Evolutionary conservation across 2,797 vertebrate genomes (phyloP).

Genomic region (Pseudochirops cupreus): DNA sequence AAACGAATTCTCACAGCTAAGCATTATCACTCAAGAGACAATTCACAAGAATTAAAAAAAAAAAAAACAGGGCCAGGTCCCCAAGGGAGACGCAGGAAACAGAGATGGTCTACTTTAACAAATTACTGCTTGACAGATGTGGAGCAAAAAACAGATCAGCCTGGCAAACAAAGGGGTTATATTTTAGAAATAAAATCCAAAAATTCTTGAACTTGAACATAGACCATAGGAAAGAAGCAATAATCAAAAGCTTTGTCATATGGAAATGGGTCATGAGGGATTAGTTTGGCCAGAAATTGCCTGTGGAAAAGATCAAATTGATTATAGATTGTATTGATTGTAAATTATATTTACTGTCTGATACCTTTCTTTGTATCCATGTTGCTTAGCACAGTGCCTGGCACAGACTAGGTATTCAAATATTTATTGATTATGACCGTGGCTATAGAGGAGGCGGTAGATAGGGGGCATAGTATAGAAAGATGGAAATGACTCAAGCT

Average conservation of each 20-base stretch:
- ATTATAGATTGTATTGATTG: not conserved
- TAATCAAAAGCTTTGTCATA: not conserved
- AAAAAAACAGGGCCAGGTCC: not conserved
- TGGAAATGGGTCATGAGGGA: not conserved
- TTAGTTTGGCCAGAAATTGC: not conserved
- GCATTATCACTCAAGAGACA: not conserved
- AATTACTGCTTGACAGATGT: not conserved
- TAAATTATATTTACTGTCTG: not conserved
- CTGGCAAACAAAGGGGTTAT: not conserved
- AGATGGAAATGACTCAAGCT: not conserved
- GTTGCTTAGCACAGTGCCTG: not conserved
- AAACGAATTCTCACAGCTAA: not conserved
- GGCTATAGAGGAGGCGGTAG: not conserved
- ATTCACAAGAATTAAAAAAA: not conserved
- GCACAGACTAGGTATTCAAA: not conserved
- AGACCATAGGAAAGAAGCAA: not conserved
- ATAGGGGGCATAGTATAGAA: not conserved
- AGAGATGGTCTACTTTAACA: not conserved
- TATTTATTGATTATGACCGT: not conserved
- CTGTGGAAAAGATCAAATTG: not conserved
- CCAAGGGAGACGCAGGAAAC: not conserved
- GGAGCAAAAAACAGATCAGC: not conserved
- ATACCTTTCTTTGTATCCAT: not conserved
- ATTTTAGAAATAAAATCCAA: not conserved
- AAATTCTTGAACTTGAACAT: not conserved